phyloP scores from a whole-genome alignment of 2,797 vertebrate genomes.

The Sternarchorhynchus goeldii region DNA sequence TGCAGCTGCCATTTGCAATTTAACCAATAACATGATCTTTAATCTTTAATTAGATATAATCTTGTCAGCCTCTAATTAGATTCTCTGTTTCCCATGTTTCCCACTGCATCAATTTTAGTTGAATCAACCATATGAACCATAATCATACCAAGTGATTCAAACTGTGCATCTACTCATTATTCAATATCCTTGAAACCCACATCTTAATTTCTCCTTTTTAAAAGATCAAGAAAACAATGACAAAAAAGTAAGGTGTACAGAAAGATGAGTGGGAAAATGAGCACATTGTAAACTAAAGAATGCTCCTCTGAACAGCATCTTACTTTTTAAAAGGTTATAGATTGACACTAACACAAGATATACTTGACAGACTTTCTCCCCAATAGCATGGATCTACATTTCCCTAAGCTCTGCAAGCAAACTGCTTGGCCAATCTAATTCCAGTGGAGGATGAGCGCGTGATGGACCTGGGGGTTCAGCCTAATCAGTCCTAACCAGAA shows the following conservation, averaged over 20 bases:
- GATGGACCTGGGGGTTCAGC: background rate
- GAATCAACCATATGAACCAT: background rate
- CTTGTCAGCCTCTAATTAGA: slow-evolving; percentile 3
- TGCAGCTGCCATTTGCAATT: background rate
- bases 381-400: slow-evolving; percentile 2
- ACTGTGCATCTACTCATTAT: background rate
- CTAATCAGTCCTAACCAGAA: background rate
- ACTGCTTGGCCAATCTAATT: slow-evolving; percentile 1
- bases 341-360: slow-evolving; percentile 10
- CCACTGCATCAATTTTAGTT: background rate
- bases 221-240: background rate
- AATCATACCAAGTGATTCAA: background rate
- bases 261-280: background rate
- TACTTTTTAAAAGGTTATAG: background rate
- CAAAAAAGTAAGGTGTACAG: background rate
- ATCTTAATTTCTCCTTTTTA: background rate
- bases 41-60: slow-evolving; percentile 1
- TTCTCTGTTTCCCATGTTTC: background rate
- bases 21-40: background rate
- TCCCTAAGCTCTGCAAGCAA: background rate
- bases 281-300: background rate
- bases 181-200: background rate
- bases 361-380: background rate
- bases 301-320: background rate
- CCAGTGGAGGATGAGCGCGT: background rate